Evolutionary conservation across 2,797 vertebrate species (phyloP), one percentile per base, ranked within the genome.

Genomic region (Otolemur crassicaudatus): DNA sequence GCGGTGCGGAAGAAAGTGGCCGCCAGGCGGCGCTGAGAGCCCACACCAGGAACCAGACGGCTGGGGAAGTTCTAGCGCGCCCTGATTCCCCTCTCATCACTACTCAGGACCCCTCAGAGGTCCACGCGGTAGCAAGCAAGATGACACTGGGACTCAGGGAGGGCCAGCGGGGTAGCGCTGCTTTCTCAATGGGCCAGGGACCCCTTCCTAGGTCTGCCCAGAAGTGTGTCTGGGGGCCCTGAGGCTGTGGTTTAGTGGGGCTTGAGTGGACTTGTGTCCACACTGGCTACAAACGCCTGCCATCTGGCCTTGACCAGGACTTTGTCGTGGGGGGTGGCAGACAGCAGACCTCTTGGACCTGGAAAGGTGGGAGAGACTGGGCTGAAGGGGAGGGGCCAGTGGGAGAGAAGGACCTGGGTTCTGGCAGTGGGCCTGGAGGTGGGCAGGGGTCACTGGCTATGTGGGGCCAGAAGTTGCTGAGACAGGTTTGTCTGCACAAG

Each of bases 391-490:
- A 29, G 77, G n/a, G 16, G n/a, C 6, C 60, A 25, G 19, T 1
- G 23, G 37, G 70, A 60, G 14, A 19, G 12, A 0, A 83, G 70
- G 37, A 7, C 4, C 0, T 34, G 58, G 17, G 7, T 23, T n/a
- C 53, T 53, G 29, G 23, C 12, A 23, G 31, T 27, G 49, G 53
- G n/a, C 22, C 75, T 40, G 56, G 79, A 22, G 79, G n/a, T 0
- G 1, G 29, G 10, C 31, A 10, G 20, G 76, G 37, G 40, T 99
- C 99, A 98, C 99, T 79, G 0, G 99, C 99, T 1, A 99, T 99
- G 87, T 99, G 99, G 14, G 93, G 99, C 99, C 99, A 99, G 98
- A 99, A 99, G 1, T 97, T 98, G 7, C 99, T 98, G 25, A 99
- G 97, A 96, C 99, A 99, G 76, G 22, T 49, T 99, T 99, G 0